Percentiles rank a stretch among this genome's conserved stretches.
Conservation (phyloP, 2,113 vertebrate genomes). For the Collichthys lucidus region DNA sequence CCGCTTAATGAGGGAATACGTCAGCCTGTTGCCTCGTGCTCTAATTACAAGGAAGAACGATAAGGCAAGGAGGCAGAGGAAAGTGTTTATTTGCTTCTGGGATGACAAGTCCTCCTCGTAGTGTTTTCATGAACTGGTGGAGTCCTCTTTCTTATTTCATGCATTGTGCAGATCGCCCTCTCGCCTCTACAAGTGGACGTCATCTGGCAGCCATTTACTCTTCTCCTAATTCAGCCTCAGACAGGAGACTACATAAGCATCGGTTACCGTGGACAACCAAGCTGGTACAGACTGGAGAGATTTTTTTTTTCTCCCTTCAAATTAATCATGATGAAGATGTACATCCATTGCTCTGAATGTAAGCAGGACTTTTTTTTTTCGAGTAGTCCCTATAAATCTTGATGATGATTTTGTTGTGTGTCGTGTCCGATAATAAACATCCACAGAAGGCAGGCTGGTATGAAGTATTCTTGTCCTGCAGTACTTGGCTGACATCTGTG, state of each 20-base stretch:
- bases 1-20: constrained; percentile 37
- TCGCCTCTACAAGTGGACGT: constrained; percentile 29
- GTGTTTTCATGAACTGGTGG: background rate
- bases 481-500: constrained; percentile 16
- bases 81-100: constrained; percentile 16
- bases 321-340: constrained; percentile 48
- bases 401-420: background rate
- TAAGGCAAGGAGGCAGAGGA: constrained; percentile 37
- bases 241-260: constrained; percentile 29
- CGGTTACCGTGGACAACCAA: constrained; percentile 61
- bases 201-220: constrained; percentile 41
- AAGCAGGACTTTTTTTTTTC: background rate
- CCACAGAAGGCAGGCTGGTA: background rate
- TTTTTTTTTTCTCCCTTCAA: background rate
- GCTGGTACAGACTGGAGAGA: constrained; percentile 28
- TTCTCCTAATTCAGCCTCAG: constrained; percentile 49
- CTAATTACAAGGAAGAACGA: constrained; percentile 42
- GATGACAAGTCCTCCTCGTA: constrained; percentile 1
- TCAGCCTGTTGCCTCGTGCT: constrained; percentile 15
- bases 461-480: background rate
- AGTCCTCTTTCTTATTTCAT: background rate
- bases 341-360: constrained; percentile 19
- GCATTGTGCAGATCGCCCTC: constrained; percentile 11
- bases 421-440: background rate
- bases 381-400: background rate